Evolutionary conservation across 2,888 invertebrate genomes (phyloP).

Genomic region (Lacanobia oleracea): DNA sequence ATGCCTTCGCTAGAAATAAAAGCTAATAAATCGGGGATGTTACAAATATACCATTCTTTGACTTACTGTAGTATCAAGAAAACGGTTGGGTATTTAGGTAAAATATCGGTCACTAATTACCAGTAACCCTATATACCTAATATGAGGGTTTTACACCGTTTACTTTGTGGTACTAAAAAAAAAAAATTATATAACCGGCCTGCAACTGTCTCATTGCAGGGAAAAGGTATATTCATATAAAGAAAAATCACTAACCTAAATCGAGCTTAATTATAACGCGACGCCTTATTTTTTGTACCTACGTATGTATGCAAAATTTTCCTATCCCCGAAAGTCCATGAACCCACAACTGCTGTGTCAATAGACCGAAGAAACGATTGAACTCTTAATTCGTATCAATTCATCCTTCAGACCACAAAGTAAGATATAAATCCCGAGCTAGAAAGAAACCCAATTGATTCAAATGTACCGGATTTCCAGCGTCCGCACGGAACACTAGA

Average conservation of each 20-base stretch:
- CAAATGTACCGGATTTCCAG: conserved; percentile 50
- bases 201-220: too few relatives aligned
- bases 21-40: conserved; percentile 8
- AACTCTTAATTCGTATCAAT: conserved; percentile 31
- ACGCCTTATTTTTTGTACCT: too few relatives aligned
- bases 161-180: too few relatives aligned
- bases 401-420: conserved; percentile 33
- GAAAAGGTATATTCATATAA: too few relatives aligned
- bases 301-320: neutral
- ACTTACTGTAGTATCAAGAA: neutral
- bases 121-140: too few relatives aligned
- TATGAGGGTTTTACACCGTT: too few relatives aligned
- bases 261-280: neutral
- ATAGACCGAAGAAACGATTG: neutral
- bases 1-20: conserved; percentile 15
- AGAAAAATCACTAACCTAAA: too few relatives aligned
- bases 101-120: too few relatives aligned
- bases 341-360: neutral
- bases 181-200: too few relatives aligned
- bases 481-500: conserved; percentile 48
- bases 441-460: conserved; percentile 47
- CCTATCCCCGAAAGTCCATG: neutral
- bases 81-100: too few relatives aligned
- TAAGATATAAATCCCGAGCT: conserved; percentile 41
- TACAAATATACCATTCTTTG: neutral